Evolutionary conservation across 2,113 vertebrate genomes (phyloP), one percentile per base, ranked within the genome.

Genomic region (Rhinolophus sinicus): DNA sequence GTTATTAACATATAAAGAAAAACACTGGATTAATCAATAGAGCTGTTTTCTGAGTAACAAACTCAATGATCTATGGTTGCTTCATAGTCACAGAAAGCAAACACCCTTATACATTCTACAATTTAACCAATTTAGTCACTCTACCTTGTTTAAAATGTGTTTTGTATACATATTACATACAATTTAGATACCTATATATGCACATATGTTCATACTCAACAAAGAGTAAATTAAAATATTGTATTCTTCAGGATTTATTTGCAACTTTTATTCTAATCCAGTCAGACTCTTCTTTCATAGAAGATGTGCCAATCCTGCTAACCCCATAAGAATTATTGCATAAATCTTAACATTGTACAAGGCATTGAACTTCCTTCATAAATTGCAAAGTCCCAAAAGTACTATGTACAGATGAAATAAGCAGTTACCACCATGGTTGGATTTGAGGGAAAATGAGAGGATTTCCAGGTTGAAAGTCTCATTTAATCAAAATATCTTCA

Each of bases 21-120:
- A 88, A 96, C 16, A 11, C 3, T 56, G 62, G 22, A 69, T 40
- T 75, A 70, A 78, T 69, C 44, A 87, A 56, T 60, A 44, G 0
- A 75, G 5, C 28, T 95, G 26, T 69, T 93, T 95, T 60, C 12
- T 85, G n/a, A 72, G 40, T 72, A 33, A 92, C 58, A 97, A 82
- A 70, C 8, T 44, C 13, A 73, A 50, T 69, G 18, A 76, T 10
- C 21, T 75, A 33, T 28, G 11, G 70, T 91, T 82, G 13, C 21
- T 8, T 96, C 33, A 81, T 22, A 70, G 67, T 76, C 47, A 65
- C 5, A 40, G 6, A 47, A 2, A 80, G 6, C 24, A 75, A 89
- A 60, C 3, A 14, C 7, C 1, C 16, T 38, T 14, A 33, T 16
- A 38, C 30, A 58, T 47, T 90, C 15, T 69, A n/a, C 38, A 47